Base-by-base conservation (phyloP, 2,888 invertebrate genomes). In the Hydrotaea diabolus region DNA sequence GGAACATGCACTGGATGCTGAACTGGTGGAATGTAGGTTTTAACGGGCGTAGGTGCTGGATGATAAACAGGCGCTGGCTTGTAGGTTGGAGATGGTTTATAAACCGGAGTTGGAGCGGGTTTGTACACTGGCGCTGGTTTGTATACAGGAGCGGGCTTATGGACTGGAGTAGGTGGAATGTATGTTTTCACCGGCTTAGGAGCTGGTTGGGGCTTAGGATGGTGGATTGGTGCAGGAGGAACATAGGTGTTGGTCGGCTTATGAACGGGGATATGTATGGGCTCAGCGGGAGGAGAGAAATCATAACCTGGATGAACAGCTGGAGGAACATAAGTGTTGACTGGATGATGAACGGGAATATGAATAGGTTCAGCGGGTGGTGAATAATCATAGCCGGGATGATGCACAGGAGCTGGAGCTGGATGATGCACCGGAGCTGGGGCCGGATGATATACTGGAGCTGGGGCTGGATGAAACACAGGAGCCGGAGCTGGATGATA, bases 111-210 rank as follows among this genome's bases (percentile, higher is more conserved):
- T 1, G 39, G 39, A 9, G 55, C 55, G 1, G 55, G 55, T 21
- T 21, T 55, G 9, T 55, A 17, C 17, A 43, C 43, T 21, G 66
- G 43, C 11, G 19, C 21, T 3, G 19, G 21, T 5, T 21, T 55
- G 11, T 19, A 21, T 0, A 21, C 55, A 0, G 55, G 55, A 21
- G 55, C 55, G 1, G 55, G 55, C 11, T 55, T 55, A 21, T 55
- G 8, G 11, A 66, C 43, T 21, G 66, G 43, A 19, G 66, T 43
- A 19, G 57, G 72, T 15, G 46, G 62, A 36, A 36, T 17, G 9
- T 62, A 62, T 11, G 39, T 73, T 21, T 39, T 73, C 9, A 36
- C 73, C 4, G 43, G 73, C 72, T n/a, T 31, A 9, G 66, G 72
- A 2, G 76, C 19, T 21, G 55, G 73, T 74, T 17, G 21, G 0